Evolutionary conservation across 2,797 vertebrate species (phyloP).

Genomic region (Falco rusticolus): DNA sequence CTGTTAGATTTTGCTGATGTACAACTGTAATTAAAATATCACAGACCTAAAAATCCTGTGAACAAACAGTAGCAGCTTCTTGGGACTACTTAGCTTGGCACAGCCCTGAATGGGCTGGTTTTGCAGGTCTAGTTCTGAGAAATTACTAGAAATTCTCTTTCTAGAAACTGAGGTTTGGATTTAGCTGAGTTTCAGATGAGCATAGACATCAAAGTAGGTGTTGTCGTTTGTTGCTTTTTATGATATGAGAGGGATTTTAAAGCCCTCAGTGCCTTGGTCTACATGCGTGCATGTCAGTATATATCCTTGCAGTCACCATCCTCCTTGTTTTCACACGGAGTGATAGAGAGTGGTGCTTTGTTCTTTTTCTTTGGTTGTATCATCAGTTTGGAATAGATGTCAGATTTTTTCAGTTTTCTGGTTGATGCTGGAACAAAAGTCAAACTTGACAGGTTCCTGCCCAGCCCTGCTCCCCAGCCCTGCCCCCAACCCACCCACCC

Average conservation of each 20-base stretch:
- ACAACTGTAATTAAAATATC: background rate
- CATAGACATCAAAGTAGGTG: background rate
- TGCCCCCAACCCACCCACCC: too few relatives aligned
- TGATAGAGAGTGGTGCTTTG: background rate
- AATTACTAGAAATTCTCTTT: background rate
- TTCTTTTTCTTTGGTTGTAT: background rate
- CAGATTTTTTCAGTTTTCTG: background rate
- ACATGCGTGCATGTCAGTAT: rapidly evolving
- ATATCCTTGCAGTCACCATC: background rate
- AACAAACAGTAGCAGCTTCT: background rate
- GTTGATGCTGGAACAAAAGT: background rate
- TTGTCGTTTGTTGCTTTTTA: background rate
- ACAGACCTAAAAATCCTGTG: background rate
- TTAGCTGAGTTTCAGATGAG: background rate
- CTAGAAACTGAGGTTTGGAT: background rate
- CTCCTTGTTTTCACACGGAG: background rate
- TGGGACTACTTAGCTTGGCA: background rate
- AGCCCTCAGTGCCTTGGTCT: background rate
- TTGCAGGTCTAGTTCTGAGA: background rate
- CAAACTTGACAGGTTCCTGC: rapidly evolving
- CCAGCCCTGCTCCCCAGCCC: too few relatives aligned
- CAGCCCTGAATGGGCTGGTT: background rate
- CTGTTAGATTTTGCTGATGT: background rate
- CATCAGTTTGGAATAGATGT: background rate
- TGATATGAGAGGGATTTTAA: rapidly evolving